phyloP scores from a whole-genome alignment of 1,140 invertebrate species.

The Conus ventricosus region DNA sequence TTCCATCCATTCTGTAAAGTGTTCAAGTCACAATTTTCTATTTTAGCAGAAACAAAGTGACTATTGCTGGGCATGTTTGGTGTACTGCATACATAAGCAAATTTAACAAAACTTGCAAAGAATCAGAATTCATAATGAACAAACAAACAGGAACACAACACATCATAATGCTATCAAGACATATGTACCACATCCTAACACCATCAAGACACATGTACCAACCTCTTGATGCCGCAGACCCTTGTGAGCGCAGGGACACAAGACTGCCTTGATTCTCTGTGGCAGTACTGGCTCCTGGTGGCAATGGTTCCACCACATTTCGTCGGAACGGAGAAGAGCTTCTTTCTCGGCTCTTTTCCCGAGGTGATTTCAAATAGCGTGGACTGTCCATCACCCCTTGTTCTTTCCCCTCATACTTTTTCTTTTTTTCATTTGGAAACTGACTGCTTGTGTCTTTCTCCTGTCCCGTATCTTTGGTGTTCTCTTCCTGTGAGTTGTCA shows the following conservation, averaged over 20 bases:
- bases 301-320: conserved; percentile 32
- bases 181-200: too few relatives aligned
- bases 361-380: conserved; percentile 2
- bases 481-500: conserved; percentile 23
- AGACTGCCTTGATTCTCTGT: conserved; percentile 6
- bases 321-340: conserved; percentile 34
- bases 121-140: not conserved
- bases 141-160: not conserved
- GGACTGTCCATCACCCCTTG: conserved; percentile 13
- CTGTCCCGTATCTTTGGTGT: conserved; percentile 34
- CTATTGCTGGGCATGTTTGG: too few relatives aligned
- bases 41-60: too few relatives aligned
- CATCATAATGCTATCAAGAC: not conserved
- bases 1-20: too few relatives aligned
- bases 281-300: too few relatives aligned
- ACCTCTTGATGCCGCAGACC: conserved; percentile 8
- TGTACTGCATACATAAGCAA: too few relatives aligned
- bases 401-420: not conserved
- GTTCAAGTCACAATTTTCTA: too few relatives aligned
- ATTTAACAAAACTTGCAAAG: too few relatives aligned
- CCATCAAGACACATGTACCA: not conserved
- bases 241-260: conserved; percentile 18
- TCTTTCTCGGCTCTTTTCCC: conserved; percentile 25
- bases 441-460: conserved; percentile 19
- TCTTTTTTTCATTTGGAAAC: not conserved